Conservation (phyloP, 2,888 invertebrate species). For the Xanthia icteritia region DNA sequence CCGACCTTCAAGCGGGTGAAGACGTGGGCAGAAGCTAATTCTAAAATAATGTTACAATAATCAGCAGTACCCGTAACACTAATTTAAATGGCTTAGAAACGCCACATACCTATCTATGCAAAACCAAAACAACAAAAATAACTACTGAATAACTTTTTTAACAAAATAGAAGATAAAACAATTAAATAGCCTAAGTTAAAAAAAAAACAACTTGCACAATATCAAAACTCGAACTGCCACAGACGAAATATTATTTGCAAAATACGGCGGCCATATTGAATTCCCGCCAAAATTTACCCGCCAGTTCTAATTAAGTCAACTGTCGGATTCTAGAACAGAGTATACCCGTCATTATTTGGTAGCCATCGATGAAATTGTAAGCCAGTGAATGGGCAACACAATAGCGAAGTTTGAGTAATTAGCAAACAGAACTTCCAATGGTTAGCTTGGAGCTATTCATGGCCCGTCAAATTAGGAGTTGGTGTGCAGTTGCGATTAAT, state of each 20-base stretch:
- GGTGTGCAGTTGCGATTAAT: slow-evolving; percentile 35
- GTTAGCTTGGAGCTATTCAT: slow-evolving; percentile 44
- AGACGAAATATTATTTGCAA: slow-evolving; percentile 11
- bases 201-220: background rate
- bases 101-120: background rate
- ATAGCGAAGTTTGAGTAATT: slow-evolving; percentile 72
- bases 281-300: slow-evolving; percentile 25
- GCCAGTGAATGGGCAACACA: slow-evolving; percentile 61
- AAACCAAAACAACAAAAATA: background rate
- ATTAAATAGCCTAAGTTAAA: too few relatives aligned
- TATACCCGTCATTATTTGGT: slow-evolving; percentile 47
- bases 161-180: background rate
- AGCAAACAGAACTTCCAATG: slow-evolving; percentile 67
- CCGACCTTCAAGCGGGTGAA: background rate
- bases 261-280: slow-evolving; percentile 37
- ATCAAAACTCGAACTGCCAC: background rate
- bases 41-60: background rate
- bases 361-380: slow-evolving; percentile 58
- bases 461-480: background rate
- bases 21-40: background rate
- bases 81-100: background rate
- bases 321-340: slow-evolving; percentile 26
- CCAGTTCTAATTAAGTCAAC: slow-evolving; percentile 52
- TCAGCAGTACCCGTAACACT: background rate
- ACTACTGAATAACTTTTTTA: background rate